phyloP scores from a whole-genome alignment of 2,113 vertebrate species.

The Mus spicilegus region DNA sequence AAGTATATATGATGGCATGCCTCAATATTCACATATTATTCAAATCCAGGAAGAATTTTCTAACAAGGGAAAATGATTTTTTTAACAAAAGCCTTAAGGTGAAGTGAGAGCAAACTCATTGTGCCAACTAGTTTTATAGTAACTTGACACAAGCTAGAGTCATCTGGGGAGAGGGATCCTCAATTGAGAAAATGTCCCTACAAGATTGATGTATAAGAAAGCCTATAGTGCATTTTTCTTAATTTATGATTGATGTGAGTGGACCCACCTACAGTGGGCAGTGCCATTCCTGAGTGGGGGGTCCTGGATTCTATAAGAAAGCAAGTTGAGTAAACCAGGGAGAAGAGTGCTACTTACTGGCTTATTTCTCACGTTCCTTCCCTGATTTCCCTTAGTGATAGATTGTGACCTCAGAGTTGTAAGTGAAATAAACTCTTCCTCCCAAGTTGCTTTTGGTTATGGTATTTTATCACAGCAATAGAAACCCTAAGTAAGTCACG shows the following conservation, averaged over 20 bases:
- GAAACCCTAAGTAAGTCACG: neutral
- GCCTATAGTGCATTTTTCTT: neutral
- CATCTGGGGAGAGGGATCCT: neutral
- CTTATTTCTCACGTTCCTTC: neutral
- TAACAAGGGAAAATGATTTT: neutral
- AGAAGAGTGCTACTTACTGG: neutral
- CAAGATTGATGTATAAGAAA: neutral
- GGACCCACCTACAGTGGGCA: neutral
- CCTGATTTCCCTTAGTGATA: neutral
- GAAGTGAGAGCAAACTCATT: neutral
- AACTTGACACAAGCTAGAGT: neutral
- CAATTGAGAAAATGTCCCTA: neutral
- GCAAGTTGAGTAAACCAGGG: neutral
- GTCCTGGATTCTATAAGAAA: neutral
- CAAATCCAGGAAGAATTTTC: conserved; percentile 2
- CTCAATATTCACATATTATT: neutral
- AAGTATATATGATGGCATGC: neutral
- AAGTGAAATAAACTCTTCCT: neutral
- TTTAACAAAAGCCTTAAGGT: neutral
- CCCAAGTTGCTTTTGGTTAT: neutral
- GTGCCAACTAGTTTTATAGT: neutral
- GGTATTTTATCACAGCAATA: neutral
- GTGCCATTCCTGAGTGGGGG: neutral
- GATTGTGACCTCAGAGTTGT: neutral
- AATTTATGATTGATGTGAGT: neutral